These are phyloP conservation scores for Petroica traversi DNA, from an alignment of 2,113 vertebrate genomes.

Conservation along the genomic window DNA sequence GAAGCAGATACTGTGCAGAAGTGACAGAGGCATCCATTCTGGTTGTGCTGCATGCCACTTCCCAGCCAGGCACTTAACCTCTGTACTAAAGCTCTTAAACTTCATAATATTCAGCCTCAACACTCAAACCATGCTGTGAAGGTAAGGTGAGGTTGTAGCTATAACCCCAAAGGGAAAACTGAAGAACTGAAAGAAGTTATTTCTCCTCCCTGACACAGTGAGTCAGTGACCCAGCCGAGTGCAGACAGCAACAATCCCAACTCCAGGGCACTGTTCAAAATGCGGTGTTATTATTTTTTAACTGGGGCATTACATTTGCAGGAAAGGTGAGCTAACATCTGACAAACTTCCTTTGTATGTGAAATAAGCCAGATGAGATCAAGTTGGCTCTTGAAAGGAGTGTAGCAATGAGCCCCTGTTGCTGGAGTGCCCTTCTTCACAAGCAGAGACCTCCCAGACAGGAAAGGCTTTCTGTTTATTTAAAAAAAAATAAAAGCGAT, in stretches of 20 bases:
- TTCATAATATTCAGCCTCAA: background rate
- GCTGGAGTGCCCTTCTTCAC: background rate
- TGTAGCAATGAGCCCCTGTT: background rate
- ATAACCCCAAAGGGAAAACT: background rate
- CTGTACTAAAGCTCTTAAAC: background rate
- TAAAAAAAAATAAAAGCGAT: background rate
- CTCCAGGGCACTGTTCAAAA: background rate
- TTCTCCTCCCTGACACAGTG: accelerated
- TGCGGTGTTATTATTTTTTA: background rate
- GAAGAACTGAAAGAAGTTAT: background rate
- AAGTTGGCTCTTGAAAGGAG: background rate
- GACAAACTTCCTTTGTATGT: background rate
- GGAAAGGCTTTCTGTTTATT: background rate
- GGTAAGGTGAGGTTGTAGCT: background rate
- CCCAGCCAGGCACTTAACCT: background rate
- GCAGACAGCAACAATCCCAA: background rate
- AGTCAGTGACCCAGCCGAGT: background rate
- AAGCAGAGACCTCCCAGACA: background rate
- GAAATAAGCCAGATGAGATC: background rate
- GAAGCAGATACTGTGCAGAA: background rate
- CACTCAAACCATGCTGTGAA: background rate
- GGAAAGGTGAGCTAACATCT: background rate
- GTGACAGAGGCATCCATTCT: background rate
- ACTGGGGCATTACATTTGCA: background rate
- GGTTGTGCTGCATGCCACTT: background rate